A percentile compares a stretch with the other conserved stretches of the same genome.
Conservation (phyloP, 2,888 invertebrate species). For the Papilio gigon region DNA sequence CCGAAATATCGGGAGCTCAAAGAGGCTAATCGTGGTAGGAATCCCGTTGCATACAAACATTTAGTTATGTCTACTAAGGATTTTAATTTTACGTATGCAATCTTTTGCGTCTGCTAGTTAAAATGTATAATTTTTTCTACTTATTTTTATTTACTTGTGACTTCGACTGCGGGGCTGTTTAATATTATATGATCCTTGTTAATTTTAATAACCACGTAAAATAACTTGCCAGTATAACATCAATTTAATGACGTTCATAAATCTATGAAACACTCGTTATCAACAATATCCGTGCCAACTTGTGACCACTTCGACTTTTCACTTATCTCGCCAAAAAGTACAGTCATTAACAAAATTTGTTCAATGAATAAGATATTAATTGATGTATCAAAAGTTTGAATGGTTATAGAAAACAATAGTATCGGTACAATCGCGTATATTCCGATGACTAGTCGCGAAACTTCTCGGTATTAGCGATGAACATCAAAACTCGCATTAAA, state of each 20-base stretch:
- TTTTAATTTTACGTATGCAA: background rate
- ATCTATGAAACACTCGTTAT: slow-evolving; percentile 29
- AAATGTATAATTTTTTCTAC: background rate
- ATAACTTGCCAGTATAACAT: slow-evolving; percentile 33
- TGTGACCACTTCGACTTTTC: slow-evolving; percentile 32
- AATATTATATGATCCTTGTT: no score
- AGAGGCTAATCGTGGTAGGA: no score
- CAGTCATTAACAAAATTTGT: slow-evolving; percentile 26
- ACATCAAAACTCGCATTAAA: slow-evolving; percentile 82
- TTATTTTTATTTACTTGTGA: no score
- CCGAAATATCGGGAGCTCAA: no score
- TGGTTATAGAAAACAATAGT: slow-evolving; percentile 36
- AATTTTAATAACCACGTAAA: slow-evolving; percentile 27
- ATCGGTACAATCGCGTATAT: slow-evolving; percentile 47
- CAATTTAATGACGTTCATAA: slow-evolving; percentile 30
- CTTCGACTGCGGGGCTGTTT: background rate
- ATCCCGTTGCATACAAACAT: no score
- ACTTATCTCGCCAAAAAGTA: slow-evolving; percentile 33
- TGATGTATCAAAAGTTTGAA: slow-evolving; percentile 28
- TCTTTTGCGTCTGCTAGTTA: background rate
- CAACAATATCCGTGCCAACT: slow-evolving; percentile 30
- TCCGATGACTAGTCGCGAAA: slow-evolving; percentile 69
- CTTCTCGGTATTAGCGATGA: slow-evolving; percentile 79
- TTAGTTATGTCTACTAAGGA: background rate
- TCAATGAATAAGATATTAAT: slow-evolving; percentile 38